Evolutionary conservation across 2,888 invertebrate species (phyloP).

Genomic region (Conchocele bisecta): DNA sequence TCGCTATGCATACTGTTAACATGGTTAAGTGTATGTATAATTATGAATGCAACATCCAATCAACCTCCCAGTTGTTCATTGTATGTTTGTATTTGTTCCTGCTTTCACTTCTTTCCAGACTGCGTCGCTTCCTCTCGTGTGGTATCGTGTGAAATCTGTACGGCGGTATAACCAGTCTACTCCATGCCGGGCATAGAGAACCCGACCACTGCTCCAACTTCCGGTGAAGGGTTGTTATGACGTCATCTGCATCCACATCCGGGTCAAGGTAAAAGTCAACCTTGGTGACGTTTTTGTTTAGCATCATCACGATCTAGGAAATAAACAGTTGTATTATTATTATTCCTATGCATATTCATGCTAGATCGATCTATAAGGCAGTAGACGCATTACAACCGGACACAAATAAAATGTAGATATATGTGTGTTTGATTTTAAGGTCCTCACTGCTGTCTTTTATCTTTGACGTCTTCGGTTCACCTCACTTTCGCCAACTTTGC

Average conservation of each 20-base stretch:
- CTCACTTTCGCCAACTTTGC: no score
- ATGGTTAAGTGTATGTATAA: no score
- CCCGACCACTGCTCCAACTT: conserved; percentile 64
- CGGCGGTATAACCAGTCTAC: conserved; percentile 58
- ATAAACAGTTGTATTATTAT: no score
- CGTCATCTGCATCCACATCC: conserved; percentile 51
- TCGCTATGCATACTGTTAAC: no score
- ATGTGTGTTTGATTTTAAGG: no score
- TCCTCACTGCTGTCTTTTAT: no score
- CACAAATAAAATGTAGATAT: no score
- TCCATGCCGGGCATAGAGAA: conserved; percentile 58
- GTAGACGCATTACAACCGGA: no score
- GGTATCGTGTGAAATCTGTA: conserved; percentile 53
- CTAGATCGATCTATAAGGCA: no score
- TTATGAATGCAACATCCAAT: conserved; percentile 62
- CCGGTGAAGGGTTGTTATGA: conserved; percentile 52
- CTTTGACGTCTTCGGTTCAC: no score
- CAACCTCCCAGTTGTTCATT: conserved; percentile 65
- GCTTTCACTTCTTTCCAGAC: conserved; percentile 56
- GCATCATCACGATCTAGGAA: conserved; percentile 69
- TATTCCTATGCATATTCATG: no score
- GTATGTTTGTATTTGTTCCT: conserved; percentile 57
- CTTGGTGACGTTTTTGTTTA: conserved; percentile 58
- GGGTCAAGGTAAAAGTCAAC: conserved; percentile 55
- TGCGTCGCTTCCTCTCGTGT: conserved; percentile 45